These are phyloP conservation scores for Trematomus bernacchii DNA, from an alignment of 2,797 vertebrate genomes.

Conservation along the genomic window DNA sequence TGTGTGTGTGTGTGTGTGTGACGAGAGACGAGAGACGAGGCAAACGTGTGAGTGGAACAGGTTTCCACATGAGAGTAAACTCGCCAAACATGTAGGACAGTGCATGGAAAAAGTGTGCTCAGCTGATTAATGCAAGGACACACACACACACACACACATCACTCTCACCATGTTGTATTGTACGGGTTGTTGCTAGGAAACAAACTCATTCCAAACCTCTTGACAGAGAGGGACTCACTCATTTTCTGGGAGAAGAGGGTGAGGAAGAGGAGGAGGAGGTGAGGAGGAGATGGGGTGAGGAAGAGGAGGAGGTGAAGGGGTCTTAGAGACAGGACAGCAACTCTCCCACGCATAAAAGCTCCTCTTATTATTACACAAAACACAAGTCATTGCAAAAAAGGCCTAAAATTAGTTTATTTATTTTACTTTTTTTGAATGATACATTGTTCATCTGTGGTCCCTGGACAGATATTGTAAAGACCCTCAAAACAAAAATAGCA, in stretches of 20 bases:
- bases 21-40: no score
- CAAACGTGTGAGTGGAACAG: conserved; percentile 70
- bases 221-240: conserved; percentile 82
- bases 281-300: conserved; percentile 25
- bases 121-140: conserved; percentile 77
- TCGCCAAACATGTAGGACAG: conserved; percentile 70
- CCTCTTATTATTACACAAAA: no score
- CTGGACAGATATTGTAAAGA: no score
- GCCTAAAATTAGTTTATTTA: no score
- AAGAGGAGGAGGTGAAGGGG: conserved; percentile 9
- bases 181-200: conserved; percentile 85
- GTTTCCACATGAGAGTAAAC: conserved; percentile 77
- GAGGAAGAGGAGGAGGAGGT: conserved; percentile 22
- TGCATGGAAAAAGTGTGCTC: conserved; percentile 79
- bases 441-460: no score
- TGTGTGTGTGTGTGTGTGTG: neutral
- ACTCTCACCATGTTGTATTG: conserved; percentile 79
- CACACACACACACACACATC: conserved; percentile 52
- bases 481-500: no score
- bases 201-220: conserved; percentile 84
- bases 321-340: conserved; percentile 51
- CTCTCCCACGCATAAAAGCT: conserved; percentile 63
- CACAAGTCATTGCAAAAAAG: no score
- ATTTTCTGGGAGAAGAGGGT: conserved; percentile 66
- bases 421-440: no score